Evolutionary conservation across 1,140 invertebrate genomes (phyloP).

Genomic region (Campoletis sonorensis): DNA sequence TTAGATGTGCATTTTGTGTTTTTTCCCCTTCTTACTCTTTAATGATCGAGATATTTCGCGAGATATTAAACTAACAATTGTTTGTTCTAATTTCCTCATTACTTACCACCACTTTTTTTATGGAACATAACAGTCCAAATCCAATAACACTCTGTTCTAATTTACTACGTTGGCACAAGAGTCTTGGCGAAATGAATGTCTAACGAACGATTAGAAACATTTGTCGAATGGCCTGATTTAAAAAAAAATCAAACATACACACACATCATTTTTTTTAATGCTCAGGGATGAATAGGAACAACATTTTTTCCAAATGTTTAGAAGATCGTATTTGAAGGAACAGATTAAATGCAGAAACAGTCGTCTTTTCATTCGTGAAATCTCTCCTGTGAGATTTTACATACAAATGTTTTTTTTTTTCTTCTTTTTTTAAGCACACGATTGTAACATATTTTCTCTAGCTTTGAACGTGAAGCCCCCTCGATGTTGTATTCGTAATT

Average conservation of each 20-base stretch:
- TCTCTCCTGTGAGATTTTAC: neutral
- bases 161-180: conserved; percentile 14
- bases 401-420: too few relatives aligned
- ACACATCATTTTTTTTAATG: neutral
- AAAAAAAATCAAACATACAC: neutral
- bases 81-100: neutral
- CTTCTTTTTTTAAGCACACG: neutral
- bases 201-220: neutral
- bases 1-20: conserved; percentile 36
- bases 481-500: neutral
- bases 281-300: too few relatives aligned
- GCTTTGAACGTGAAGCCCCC: too few relatives aligned
- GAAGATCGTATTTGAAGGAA: too few relatives aligned
- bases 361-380: neutral
- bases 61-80: neutral
- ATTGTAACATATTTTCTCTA: neutral
- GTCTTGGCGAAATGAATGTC: conserved; percentile 24
- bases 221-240: neutral
- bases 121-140: neutral
- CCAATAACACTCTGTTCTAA: conserved; percentile 22
- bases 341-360: too few relatives aligned
- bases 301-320: too few relatives aligned
- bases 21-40: neutral
- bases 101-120: neutral
- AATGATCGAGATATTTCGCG: neutral